Evolutionary conservation across 2,888 invertebrate genomes (phyloP).

Genomic region (Acanthosepion lycidas): DNA sequence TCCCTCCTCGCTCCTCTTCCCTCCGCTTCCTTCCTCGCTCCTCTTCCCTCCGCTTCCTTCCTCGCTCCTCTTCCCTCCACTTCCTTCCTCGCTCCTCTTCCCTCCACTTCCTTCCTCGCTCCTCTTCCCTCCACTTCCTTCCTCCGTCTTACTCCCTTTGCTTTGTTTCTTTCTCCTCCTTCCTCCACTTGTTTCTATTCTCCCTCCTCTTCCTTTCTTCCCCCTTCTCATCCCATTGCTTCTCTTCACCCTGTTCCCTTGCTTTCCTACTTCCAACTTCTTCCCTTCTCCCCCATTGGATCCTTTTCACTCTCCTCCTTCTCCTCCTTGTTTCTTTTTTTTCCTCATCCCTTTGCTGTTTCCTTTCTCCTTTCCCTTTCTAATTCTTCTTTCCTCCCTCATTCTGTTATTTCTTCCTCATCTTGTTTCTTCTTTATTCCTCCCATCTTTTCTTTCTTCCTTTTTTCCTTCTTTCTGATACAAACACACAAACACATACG

Average conservation of each 20-base stretch:
- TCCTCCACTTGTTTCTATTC: neutral
- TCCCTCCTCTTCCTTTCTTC: neutral
- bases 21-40: neutral
- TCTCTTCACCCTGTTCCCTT: neutral
- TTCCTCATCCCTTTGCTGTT: neutral
- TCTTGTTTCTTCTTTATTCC: neutral
- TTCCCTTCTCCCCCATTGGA: no score
- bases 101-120: rapidly evolving
- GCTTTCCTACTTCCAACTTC: no score
- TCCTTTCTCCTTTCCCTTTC: neutral
- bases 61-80: neutral
- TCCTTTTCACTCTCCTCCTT: no score
- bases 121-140: neutral
- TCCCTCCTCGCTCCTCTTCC: rapidly evolving
- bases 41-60: neutral
- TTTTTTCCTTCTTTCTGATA: neutral
- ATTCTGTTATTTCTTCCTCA: neutral
- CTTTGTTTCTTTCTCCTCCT: neutral
- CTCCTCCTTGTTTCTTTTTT: no score
- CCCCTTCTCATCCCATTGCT: no score
- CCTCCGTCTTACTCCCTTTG: rapidly evolving
- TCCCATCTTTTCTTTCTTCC: neutral
- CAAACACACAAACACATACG: no score
- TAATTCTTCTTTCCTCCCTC: neutral
- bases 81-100: neutral